A percentile compares a stretch with the other conserved stretches of the same genome.
Conservation (phyloP, 37 sponge, comb jelly and placozoan genomes). For the Bolinopsis microptera region DNA sequence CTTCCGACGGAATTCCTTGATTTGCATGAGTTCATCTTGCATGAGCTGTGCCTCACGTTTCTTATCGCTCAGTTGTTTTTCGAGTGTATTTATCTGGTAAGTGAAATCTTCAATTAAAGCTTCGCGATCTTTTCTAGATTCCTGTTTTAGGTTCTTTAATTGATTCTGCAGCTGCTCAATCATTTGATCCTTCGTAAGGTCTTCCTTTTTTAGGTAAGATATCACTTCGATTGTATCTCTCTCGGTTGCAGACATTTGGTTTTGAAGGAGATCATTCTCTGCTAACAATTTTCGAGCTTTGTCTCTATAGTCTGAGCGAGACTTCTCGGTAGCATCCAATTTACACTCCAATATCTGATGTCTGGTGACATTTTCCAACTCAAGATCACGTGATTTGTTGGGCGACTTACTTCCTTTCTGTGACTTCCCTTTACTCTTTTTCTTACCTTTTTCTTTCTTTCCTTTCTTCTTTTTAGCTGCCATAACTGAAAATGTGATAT, state of each 20-base stretch:
- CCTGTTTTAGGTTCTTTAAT: constrained; percentile 73
- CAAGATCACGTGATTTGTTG: constrained; percentile 39
- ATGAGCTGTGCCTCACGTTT: constrained; percentile 70
- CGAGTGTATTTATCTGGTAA: constrained; percentile 50
- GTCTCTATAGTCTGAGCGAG: constrained; percentile 77
- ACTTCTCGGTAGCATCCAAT: constrained; percentile 75
- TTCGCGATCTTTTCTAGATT: constrained; percentile 73
- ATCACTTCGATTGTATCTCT: constrained; percentile 94
- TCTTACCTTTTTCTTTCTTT: constrained; percentile 70
- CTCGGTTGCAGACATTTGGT: constrained; percentile 83
- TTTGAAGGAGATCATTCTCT: constrained; percentile 84
- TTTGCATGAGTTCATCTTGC: constrained; percentile 82
- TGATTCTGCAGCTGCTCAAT: constrained; percentile 70
- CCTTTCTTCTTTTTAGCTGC: constrained; percentile 65
- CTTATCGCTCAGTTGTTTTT: background rate
- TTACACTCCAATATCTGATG: constrained; percentile 64
- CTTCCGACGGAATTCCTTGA: constrained; percentile 81
- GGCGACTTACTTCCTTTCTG: constrained; percentile 63
- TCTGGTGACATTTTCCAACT: constrained; percentile 5
- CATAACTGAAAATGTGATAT: background rate
- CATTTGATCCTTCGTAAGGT: constrained; percentile 71
- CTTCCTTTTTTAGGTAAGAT: constrained; percentile 84
- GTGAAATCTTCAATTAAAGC: constrained; percentile 66
- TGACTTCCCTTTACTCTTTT: constrained; percentile 61
- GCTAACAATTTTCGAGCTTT: constrained; percentile 73